Evolutionary conservation across 2,888 invertebrate species (phyloP), one percentile per base, ranked within the genome.

Genomic region (Meiosimyza decipiens): DNA sequence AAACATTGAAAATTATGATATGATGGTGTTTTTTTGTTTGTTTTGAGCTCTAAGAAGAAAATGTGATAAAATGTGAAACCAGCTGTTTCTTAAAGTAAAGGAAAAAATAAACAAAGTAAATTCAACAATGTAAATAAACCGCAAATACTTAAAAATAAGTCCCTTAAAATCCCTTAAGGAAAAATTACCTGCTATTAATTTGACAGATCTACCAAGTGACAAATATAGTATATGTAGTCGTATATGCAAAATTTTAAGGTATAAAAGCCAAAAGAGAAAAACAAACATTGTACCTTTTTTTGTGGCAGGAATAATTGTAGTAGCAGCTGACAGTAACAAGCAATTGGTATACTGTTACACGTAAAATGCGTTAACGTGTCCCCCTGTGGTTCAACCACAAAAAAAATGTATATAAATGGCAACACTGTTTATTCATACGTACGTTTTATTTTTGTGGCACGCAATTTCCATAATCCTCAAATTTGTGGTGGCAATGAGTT

Each of bases 381-480:
- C 55, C 57, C 22, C 64, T 50, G 64, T 18, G 64, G 57, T 50
- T 57, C 47, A 18, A 47, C 49, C 47, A 49, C 49, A 49, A 59
- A 57, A 28, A 22, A 28, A 59, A 18, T 50, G 18, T 68, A 57
- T 49, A 59, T 22, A 57, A 22, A 64, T 68, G 68, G 68, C 68
- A 50, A 59, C 59, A 22, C 59, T 57, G 68, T 59, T 52, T 16
- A 54, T 52, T 52, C 52, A 50, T 11, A 28, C 60, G 15, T 60
- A 60, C 60, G 6, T 40, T 7, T n/a, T 7, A 9, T 40, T 40
- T 40, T 40, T 40, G 57, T 59, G 50, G 68, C 59, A 68, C 59
- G 68, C 55, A 68, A 68, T 68, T 57, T 68, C 49, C 68, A 68
- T 68, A 68, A 68, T 68, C 68, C 68, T 68, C 57, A 68, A 68